Conservation (phyloP, 1,140 invertebrate genomes). For the Leguminivora glycinivorella region DNA sequence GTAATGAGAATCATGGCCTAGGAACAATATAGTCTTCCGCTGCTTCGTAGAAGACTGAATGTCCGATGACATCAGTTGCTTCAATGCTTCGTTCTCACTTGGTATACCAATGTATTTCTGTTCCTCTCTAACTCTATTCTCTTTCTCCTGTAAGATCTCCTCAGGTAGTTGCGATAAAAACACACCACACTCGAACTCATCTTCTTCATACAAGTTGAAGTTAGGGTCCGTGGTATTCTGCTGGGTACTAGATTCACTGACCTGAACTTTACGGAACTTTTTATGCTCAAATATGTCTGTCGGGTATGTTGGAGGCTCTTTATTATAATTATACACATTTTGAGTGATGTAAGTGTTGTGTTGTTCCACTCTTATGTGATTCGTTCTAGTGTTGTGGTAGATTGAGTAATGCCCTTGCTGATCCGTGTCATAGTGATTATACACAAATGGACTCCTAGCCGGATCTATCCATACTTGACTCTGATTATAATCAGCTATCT, state of each 20-base stretch:
- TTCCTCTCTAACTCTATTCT: slow-evolving; percentile 47
- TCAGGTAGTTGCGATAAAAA: slow-evolving; percentile 55
- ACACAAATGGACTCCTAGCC: slow-evolving; percentile 56
- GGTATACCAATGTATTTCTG: slow-evolving; percentile 46
- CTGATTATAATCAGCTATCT: slow-evolving; percentile 48
- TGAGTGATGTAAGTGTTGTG: slow-evolving; percentile 64
- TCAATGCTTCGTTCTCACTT: slow-evolving; percentile 61
- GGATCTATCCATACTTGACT: slow-evolving; percentile 69
- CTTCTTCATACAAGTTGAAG: slow-evolving; percentile 50
- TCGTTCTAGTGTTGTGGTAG: slow-evolving; percentile 40
- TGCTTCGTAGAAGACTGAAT: slow-evolving; percentile 58
- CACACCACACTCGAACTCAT: slow-evolving; percentile 58
- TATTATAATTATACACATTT: slow-evolving; percentile 58
- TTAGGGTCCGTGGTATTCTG: slow-evolving; percentile 34
- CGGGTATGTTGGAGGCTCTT: slow-evolving; percentile 48
- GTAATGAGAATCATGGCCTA: slow-evolving; percentile 54
- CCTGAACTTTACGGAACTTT: slow-evolving; percentile 47
- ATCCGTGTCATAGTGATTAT: slow-evolving; percentile 54
- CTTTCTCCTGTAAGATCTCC: slow-evolving; percentile 59
- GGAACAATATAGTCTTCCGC: slow-evolving; percentile 63
- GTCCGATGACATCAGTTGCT: slow-evolving; percentile 67
- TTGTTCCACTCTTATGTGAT: slow-evolving; percentile 58
- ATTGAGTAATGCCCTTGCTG: slow-evolving; percentile 45
- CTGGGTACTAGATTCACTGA: slow-evolving; percentile 23
- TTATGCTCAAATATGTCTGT: slow-evolving; percentile 53